Evolutionary conservation across 1,140 invertebrate species (phyloP), one percentile per base, ranked within the genome.

Genomic region (Halictus rubicundus): DNA sequence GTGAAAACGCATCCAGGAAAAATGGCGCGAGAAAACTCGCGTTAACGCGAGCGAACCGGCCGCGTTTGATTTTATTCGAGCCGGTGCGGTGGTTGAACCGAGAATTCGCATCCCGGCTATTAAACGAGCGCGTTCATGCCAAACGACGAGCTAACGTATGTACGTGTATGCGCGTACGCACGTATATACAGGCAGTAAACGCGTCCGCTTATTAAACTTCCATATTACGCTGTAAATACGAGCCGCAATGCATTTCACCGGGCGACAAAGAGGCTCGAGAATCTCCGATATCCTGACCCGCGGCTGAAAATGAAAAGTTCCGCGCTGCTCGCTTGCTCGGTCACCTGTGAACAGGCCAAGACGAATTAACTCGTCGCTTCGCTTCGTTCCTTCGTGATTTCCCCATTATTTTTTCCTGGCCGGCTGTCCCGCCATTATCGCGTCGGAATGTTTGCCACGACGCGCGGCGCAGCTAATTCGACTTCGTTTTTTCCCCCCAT

Each of bases 191-290:
- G 27, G 19, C 60, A 46, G 69, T 79, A 83, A 84, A 84, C 52
- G 75, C 77, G 39, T 49, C 37, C 65, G 68, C 65, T 84, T 59
- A 64, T 68, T 76, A 81, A 83, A 83, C 72, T 74, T 59, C 46
- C 61, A 19, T 75, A 75, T 71, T 65, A 78, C 59, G 57, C 32
- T 71, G 75, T 72, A 82, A 78, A 84, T 79, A 57, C 75, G 75
- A 74, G 77, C 75, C 27, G 81, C 78, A 78, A 84, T 82, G 82
- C 79, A 84, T 83, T 83, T 83, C 68, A 79, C 60, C 75, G 65
- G 21, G 37, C 23, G 65, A 59, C 63, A 60, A 73, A 70, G 42
- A 5, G 69, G 27, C 68, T 25, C 32, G 75, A 70, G 73, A 59
- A 63, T 70, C 63, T 65, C 76, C 64, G 75, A 84, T 69, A 82